Evolutionary conservation across 2,113 vertebrate species (phyloP).

Genomic region (western clawed frog (Xenopus tropicalis)): UCB_Xtro_10.0 CM004443.2:48460001-48460500

Average conservation of each 20-base stretch:
- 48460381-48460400: too few relatives aligned
- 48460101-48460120: conserved; percentile 74
- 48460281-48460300: neutral
- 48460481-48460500: too few relatives aligned
- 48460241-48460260: conserved; percentile 44
- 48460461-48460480: too few relatives aligned
- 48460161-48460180: conserved; percentile 75
- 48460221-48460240: conserved; percentile 51
- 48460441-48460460: too few relatives aligned
- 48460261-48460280: conserved; percentile 4
- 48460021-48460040: conserved; percentile 75
- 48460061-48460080: conserved; percentile 81
- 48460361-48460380: too few relatives aligned
- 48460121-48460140: conserved; percentile 81
- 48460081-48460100: conserved; percentile 77
- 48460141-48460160: conserved; percentile 79
- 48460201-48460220: conserved; percentile 67
- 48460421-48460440: too few relatives aligned
- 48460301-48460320: too few relatives aligned
- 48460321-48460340: too few relatives aligned
- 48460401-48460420: too few relatives aligned
- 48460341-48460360: too few relatives aligned
- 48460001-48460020: conserved; percentile 69
- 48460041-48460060: conserved; percentile 79
- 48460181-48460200: conserved; percentile 76